Conservation (phyloP, 2,888 invertebrate genomes). For the Ormia ochracea region DNA sequence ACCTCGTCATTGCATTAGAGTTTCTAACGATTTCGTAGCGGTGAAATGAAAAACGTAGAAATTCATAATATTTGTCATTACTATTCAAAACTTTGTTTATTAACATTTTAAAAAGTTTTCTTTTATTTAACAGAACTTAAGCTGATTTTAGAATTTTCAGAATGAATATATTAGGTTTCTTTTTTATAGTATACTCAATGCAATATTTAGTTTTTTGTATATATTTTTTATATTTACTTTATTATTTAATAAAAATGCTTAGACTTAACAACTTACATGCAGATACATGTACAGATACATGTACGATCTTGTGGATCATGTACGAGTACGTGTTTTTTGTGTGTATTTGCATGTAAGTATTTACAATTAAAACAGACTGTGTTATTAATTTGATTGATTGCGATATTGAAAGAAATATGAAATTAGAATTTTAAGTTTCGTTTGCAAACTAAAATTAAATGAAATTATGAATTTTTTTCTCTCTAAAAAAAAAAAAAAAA, state of each 20-base stretch:
- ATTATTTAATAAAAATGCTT: conserved; percentile 45
- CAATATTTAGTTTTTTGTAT: conserved; percentile 29
- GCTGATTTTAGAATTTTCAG: conserved; percentile 46
- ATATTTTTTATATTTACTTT: background rate
- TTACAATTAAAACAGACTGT: too few species aligned
- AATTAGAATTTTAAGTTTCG: conserved; percentile 1
- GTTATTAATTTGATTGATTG: too few species aligned
- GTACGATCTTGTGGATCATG: background rate
- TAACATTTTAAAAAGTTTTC: conserved; percentile 44
- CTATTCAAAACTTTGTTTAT: conserved; percentile 30
- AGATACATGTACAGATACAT: background rate
- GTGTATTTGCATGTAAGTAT: too few species aligned
- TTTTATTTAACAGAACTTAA: conserved; percentile 53
- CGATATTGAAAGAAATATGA: too few species aligned
- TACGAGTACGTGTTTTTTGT: too few species aligned
- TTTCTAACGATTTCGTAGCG: too few species aligned
- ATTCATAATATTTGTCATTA: background rate
- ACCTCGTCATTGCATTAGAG: too few species aligned
- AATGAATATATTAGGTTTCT: too few species aligned
- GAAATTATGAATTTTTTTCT: conserved; percentile 15
- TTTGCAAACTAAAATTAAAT: background rate
- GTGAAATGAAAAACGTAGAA: too few species aligned
- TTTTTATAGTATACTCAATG: conserved; percentile 39
- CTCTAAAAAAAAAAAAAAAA: too few species aligned
- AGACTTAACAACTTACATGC: background rate